Base-by-base conservation (phyloP, 1,140 invertebrate species). In the Drosophila neocordata region DNA sequence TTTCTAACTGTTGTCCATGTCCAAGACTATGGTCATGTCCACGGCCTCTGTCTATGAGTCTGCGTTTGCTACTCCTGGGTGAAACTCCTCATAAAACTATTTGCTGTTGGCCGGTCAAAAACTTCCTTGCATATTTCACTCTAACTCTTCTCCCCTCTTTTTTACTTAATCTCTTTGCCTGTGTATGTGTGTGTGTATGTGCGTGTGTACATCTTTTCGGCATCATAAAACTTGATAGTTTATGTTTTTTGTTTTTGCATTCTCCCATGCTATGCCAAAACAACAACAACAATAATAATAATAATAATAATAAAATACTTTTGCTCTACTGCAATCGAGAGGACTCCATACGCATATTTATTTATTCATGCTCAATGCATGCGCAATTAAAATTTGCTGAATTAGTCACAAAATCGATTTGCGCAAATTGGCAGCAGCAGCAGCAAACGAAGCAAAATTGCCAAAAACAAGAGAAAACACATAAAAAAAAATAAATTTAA, bases 321-420 rank as follows among this genome's bases (percentile, higher is more conserved):
- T 48, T 48, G 41, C 41, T 48, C 77, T 73, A 41, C 73, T 48
- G 66, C 52, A 59, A 63, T 51, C 52, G 61, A 48, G 53, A 55
- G 61, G n/a, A 44, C 53, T 79, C 65, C 69, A 65, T 84, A 79
- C 62, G 63, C 73, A 53, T 63, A 84, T 83, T 48, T 84, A 83
- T 73, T 83, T 83, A 83, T 83, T 83, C 69, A 83, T 79, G 80
- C 59, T 37, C 80, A 84, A 77, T 83, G 80, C 80, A 84, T 79
- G 80, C 63, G 60, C 80, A 83, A 83, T 83, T 83, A 84, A 84
- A 83, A 83, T 83, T 79, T 69, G 65, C 55, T 84, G 80, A 83
- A 83, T 84, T 83, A 83, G 80, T 84, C 80, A 83, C 80, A 84
- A 83, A 79, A 83, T 83, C 80, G 80, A 83, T 83, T 84, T 70